Evolutionary conservation across 2,113 vertebrate species (phyloP).

Genomic region (Shinisaurus crocodilurus): DNA sequence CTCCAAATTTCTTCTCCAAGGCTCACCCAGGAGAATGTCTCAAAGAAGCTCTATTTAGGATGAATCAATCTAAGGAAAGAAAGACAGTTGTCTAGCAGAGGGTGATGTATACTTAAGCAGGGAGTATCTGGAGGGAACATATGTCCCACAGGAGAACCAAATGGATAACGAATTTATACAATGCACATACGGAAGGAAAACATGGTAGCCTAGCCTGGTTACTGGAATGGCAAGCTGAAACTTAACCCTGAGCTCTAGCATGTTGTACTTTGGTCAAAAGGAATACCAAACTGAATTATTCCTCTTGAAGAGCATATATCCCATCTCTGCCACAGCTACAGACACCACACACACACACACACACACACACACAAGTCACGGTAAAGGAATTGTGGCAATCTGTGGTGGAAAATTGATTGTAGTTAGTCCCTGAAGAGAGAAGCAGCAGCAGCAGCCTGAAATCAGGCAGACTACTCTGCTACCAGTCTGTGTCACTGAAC

Average conservation of each 20-base stretch:
- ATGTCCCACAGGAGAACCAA: neutral
- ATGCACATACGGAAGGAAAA: neutral
- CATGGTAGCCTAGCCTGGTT: neutral
- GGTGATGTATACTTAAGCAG: neutral
- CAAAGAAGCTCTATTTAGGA: neutral
- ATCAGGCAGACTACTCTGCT: neutral
- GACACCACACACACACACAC: too few species aligned
- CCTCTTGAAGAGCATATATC: neutral
- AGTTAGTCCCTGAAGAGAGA: neutral
- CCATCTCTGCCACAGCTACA: neutral
- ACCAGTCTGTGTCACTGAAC: neutral
- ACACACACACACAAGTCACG: too few species aligned
- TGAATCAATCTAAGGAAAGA: neutral
- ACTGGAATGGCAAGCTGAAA: neutral
- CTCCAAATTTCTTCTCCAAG: neutral
- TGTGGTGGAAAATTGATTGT: constrained; percentile 2
- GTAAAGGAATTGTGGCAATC: neutral
- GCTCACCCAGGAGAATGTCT: neutral
- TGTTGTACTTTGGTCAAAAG: neutral
- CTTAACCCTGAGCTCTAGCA: neutral
- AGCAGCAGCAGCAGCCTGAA: neutral
- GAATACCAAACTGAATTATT: neutral
- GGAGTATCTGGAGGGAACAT: neutral
- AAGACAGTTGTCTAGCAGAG: neutral
- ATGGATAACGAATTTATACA: neutral